These are phyloP conservation scores for Prorops nasuta DNA, from an alignment of 1,140 invertebrate species.

Conservation along the genomic window DNA sequence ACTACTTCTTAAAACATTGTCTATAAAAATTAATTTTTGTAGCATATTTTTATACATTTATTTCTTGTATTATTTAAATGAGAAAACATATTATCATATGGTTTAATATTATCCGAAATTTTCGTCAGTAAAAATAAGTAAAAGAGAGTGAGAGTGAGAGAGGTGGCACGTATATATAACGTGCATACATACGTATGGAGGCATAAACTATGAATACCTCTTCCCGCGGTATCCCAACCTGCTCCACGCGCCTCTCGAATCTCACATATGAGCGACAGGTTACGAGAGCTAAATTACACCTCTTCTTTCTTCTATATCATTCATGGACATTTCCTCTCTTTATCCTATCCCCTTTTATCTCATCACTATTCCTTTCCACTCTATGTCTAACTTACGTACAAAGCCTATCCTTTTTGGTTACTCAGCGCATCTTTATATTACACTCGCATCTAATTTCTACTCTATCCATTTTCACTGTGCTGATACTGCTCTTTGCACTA, in stretches of 20 bases:
- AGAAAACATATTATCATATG: not conserved
- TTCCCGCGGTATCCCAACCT: slow-evolving; percentile 27
- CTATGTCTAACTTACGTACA: too few relatives aligned
- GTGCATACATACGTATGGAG: slow-evolving; percentile 11
- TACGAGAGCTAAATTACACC: slow-evolving; percentile 18
- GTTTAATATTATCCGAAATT: not conserved
- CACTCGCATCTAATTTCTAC: too few relatives aligned
- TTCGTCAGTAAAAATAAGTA: not conserved
- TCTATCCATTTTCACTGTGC: too few relatives aligned
- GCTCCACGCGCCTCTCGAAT: slow-evolving; percentile 29
- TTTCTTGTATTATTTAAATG: not conserved
- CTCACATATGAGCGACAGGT: slow-evolving; percentile 35
- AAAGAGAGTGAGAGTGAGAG: not conserved
- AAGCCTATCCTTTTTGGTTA: too few relatives aligned
- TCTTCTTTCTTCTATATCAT: too few relatives aligned
- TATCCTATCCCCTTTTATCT: too few relatives aligned
- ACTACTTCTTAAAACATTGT: not conserved
- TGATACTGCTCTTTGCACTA: too few relatives aligned
- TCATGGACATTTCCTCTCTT: too few relatives aligned
- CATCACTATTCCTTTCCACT: too few relatives aligned
- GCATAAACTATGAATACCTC: slow-evolving; percentile 26
- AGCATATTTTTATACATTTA: not conserved
- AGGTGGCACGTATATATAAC: not conserved
- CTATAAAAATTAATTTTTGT: not conserved
- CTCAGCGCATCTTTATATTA: too few relatives aligned